Evolutionary conservation across 2,888 invertebrate species (phyloP).

Genomic region (Eulithis prunata): DNA sequence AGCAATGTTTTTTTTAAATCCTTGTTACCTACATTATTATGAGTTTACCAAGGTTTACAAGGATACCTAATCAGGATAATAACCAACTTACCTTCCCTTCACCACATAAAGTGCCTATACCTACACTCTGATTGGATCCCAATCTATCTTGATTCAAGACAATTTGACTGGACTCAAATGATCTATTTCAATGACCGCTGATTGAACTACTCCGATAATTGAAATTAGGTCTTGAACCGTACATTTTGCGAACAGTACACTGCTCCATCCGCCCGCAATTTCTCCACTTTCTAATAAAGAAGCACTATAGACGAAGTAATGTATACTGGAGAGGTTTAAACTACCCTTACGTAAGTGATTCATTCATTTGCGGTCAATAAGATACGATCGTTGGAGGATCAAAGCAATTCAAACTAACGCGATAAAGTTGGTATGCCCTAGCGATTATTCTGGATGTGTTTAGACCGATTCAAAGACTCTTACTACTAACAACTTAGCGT

Average conservation of each 20-base stretch:
- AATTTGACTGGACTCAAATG: slow-evolving; percentile 18
- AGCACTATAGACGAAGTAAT: too few species aligned
- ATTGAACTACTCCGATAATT: slow-evolving; percentile 23
- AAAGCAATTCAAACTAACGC: slow-evolving; percentile 9
- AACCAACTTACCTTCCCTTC: too few species aligned
- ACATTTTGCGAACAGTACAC: not conserved
- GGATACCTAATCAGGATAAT: too few species aligned
- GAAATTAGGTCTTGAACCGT: not conserved
- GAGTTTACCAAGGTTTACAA: too few species aligned
- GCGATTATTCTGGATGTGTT: too few species aligned
- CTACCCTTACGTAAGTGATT: slow-evolving; percentile 6
- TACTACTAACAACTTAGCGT: too few species aligned
- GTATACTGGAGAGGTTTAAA: not conserved
- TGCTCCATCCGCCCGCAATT: not conserved
- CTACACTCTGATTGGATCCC: slow-evolving; percentile 12
- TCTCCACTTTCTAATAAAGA: not conserved
- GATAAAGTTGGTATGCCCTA: not conserved
- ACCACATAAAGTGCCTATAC: not conserved
- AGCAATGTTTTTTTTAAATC: too few species aligned
- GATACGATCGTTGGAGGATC: slow-evolving; percentile 16
- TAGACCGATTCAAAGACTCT: too few species aligned
- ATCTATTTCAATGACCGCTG: slow-evolving; percentile 19
- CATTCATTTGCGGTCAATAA: slow-evolving; percentile 18
- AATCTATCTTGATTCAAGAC: slow-evolving; percentile 19
- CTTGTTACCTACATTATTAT: too few species aligned